phyloP scores from a whole-genome alignment of 1,140 invertebrate species.

The Drosophila rufa region DNA sequence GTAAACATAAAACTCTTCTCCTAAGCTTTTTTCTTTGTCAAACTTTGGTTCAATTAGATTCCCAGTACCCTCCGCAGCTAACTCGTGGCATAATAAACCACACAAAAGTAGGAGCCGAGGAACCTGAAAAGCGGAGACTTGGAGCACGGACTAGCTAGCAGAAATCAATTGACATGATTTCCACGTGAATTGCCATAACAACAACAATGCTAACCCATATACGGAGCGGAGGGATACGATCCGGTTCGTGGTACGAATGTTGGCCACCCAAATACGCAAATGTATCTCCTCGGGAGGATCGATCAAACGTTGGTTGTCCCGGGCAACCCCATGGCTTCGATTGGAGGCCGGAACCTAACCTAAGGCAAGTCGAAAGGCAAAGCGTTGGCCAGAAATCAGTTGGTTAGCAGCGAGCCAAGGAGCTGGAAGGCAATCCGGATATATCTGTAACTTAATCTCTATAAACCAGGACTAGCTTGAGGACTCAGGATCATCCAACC shows the following conservation, averaged over 20 bases:
- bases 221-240: conserved; percentile 15
- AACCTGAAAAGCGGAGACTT: background rate
- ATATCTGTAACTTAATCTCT: background rate
- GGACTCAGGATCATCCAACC: background rate
- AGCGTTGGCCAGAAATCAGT: conserved; percentile 81
- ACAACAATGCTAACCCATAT: conserved; percentile 45
- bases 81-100: conserved; percentile 22
- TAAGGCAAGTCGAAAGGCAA: conserved; percentile 75
- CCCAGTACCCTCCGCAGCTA: background rate
- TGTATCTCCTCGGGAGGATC: conserved; percentile 48
- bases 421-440: conserved; percentile 42
- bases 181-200: conserved; percentile 44
- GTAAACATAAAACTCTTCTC: background rate
- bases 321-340: conserved; percentile 21
- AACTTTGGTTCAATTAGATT: conserved; percentile 11
- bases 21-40: no score
- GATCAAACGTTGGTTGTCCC: conserved; percentile 61
- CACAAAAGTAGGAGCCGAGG: conserved; percentile 8
- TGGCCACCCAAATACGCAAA: conserved; percentile 80
- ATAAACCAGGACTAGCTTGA: background rate
- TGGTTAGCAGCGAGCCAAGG: conserved; percentile 56
- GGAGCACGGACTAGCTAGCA: conserved; percentile 7
- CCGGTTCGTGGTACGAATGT: conserved; percentile 76
- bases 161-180: conserved; percentile 82
- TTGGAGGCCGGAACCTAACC: conserved; percentile 66